phyloP scores from a whole-genome alignment of 2,113 vertebrate species.

The Trinectes maculatus region DNA sequence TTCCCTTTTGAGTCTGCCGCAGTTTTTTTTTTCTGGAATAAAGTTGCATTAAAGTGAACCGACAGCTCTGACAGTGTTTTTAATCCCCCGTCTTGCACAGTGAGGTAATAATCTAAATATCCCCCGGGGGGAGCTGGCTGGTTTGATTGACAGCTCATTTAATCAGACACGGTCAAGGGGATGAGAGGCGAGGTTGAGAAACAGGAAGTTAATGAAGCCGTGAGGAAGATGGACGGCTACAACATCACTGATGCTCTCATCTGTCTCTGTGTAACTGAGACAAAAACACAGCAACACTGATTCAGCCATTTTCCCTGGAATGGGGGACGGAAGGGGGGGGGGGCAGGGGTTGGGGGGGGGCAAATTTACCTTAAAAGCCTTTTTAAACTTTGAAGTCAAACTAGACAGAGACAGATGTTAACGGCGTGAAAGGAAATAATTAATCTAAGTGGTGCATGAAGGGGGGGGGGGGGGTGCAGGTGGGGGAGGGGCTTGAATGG shows the following conservation, averaged over 20 bases:
- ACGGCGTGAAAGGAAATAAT: not conserved
- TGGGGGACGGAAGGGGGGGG: too few species aligned
- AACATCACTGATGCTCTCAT: constrained; percentile 28
- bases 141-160: constrained; percentile 67
- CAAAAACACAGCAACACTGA: constrained; percentile 18
- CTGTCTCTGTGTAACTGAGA: constrained; percentile 45
- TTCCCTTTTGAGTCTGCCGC: not conserved
- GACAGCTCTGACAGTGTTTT: constrained; percentile 13
- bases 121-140: not conserved
- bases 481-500: too few species aligned
- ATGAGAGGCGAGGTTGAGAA: constrained; percentile 42
- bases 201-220: constrained; percentile 62
- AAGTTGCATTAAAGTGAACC: constrained; percentile 30
- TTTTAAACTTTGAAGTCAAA: not conserved
- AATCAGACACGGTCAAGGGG: constrained; percentile 59
- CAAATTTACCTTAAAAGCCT: constrained; percentile 22
- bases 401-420: not conserved
- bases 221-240: constrained; percentile 55
- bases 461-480: too few species aligned
- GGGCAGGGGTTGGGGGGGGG: too few species aligned
- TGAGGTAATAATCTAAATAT: constrained; percentile 57
- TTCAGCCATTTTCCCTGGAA: constrained; percentile 13
- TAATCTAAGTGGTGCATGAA: too few species aligned
- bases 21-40: constrained; percentile 2
- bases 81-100: constrained; percentile 18